These are phyloP conservation scores for Linnaemya vulpina DNA, from an alignment of 2,888 invertebrate species.

Conservation along the genomic window DNA sequence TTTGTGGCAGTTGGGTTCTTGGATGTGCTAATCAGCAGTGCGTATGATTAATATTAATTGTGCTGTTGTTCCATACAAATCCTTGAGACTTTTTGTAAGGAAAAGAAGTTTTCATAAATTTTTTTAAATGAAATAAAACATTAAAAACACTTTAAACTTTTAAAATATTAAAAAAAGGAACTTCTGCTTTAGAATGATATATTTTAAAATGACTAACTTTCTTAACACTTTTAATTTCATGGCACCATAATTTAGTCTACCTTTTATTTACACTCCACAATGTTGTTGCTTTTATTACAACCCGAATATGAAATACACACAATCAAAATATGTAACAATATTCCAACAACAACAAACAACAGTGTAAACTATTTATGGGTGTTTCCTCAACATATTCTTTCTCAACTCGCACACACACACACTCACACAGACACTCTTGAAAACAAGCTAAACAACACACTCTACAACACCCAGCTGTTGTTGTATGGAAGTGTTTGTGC, in stretches of 20 bases:
- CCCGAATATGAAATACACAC: neutral
- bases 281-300: neutral
- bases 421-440: neutral
- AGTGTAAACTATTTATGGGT: slow-evolving; percentile 36
- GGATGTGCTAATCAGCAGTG: no score
- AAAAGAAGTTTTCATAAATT: no score
- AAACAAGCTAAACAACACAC: neutral
- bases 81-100: no score
- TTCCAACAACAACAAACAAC: slow-evolving; percentile 17
- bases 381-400: slow-evolving; percentile 1
- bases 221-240: no score
- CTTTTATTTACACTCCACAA: neutral
- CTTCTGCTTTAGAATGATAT: no score
- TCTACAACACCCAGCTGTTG: neutral
- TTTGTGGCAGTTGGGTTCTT: no score
- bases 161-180: no score
- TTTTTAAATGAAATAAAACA: no score
- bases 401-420: slow-evolving; percentile 10
- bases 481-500: neutral
- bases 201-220: no score
- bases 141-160: no score
- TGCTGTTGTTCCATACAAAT: no score
- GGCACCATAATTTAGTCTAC: neutral
- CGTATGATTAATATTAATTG: neutral
- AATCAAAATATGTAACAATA: neutral